Conservation (phyloP, 2,113 vertebrate species). For the Ceyx melanurus region DNA sequence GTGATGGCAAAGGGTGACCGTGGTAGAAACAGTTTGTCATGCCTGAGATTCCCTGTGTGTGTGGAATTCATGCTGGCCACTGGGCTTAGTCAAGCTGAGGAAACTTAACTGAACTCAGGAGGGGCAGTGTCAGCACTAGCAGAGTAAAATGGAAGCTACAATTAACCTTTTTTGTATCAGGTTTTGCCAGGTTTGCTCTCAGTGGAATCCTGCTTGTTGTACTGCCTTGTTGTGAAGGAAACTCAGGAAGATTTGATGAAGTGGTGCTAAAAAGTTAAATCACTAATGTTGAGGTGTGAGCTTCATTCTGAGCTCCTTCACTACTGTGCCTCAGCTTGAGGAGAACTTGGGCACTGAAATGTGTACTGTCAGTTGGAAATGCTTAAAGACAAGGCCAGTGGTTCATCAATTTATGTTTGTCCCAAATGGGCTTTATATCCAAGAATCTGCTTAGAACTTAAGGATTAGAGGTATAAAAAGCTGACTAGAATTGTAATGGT, state of each 20-base stretch:
- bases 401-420: slow-evolving; percentile 19
- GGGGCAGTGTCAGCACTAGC: background rate
- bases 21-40: background rate
- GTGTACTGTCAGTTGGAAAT: background rate
- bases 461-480: background rate
- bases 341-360: background rate
- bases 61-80: background rate
- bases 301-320: background rate
- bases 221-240: background rate
- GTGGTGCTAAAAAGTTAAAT: background rate
- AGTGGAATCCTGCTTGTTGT: rapidly evolving
- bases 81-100: background rate
- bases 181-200: background rate
- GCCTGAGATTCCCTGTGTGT: background rate
- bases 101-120: background rate
- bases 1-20: background rate
- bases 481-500: slow-evolving; percentile 20
- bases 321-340: background rate
- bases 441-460: slow-evolving; percentile 3
- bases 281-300: background rate
- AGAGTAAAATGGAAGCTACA: background rate
- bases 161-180: background rate
- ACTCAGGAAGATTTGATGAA: background rate
- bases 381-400: background rate
- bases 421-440: background rate